Percentiles rank a stretch among this genome's conserved stretches.
These are phyloP conservation scores for Leiothrix lutea DNA, from an alignment of 2,113 vertebrate genomes.

Conservation along the genomic window DNA sequence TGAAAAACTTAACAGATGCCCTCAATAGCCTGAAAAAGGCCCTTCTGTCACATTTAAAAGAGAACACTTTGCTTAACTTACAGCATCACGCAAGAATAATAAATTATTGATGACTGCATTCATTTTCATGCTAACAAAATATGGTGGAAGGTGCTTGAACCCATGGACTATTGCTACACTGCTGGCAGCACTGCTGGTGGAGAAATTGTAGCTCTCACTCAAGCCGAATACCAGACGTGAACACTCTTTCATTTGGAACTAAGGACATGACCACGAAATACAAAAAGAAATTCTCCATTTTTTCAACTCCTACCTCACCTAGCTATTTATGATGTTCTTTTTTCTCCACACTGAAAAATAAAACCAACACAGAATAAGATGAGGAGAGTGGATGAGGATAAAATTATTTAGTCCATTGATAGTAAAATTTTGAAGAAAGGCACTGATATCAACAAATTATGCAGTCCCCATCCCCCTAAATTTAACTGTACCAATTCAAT, in stretches of 20 bases:
- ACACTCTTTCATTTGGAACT: background rate
- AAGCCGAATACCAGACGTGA: background rate
- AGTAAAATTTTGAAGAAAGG: background rate
- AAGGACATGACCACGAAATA: background rate
- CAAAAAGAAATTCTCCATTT: background rate
- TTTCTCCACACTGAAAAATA: background rate
- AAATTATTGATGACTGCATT: constrained; percentile 4
- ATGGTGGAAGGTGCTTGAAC: background rate
- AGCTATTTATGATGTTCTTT: background rate
- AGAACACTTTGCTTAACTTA: background rate
- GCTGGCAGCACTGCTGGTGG: background rate
- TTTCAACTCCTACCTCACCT: background rate
- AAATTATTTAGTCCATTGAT: background rate
- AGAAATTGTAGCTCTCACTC: background rate
- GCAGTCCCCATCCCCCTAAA: background rate
- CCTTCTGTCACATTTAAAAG: background rate
- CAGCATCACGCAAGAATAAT: background rate
- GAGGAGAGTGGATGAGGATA: background rate
- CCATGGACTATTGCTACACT: background rate
- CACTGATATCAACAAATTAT: background rate
- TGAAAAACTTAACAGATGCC: background rate
- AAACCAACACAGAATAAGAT: background rate
- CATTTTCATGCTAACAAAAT: background rate
- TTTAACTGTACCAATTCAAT: background rate
- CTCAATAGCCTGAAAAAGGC: constrained; percentile 15